Conservation (phyloP, 2,797 vertebrate genomes). For the Eupleurogrammus muticus region DNA sequence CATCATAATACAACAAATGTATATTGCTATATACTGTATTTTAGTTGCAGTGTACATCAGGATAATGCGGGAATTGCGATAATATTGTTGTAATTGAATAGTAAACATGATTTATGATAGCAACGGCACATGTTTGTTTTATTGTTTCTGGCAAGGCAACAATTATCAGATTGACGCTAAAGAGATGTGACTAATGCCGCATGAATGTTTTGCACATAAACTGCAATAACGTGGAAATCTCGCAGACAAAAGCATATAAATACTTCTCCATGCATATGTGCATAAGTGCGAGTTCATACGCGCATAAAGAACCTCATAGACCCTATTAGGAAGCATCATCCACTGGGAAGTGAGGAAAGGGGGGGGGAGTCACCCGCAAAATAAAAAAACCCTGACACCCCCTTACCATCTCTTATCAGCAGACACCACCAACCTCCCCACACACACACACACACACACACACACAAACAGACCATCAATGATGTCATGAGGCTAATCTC, state of each 20-base stretch:
- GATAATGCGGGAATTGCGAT: not conserved
- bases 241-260: slow-evolving; percentile 38
- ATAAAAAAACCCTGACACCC: slow-evolving; percentile 53
- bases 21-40: not conserved
- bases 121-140: not conserved
- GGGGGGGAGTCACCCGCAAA: slow-evolving; percentile 54
- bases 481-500: slow-evolving; percentile 84
- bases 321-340: slow-evolving; percentile 70
- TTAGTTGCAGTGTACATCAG: not conserved
- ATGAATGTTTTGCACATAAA: slow-evolving; percentile 23
- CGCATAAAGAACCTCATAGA: slow-evolving; percentile 28
- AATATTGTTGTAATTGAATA: not conserved
- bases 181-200: slow-evolving; percentile 40
- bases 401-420: slow-evolving; percentile 78
- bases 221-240: slow-evolving; percentile 9
- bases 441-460: slow-evolving; percentile 51
- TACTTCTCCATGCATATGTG: not conserved
- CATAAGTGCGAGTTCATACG: slow-evolving; percentile 2
- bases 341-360: slow-evolving; percentile 44
- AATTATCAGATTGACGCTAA: slow-evolving; percentile 32
- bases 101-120: slow-evolving; percentile 4
- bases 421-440: slow-evolving; percentile 70
- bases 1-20: not conserved
- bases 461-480: slow-evolving; percentile 72
- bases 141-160: slow-evolving; percentile 2